These are phyloP conservation scores for Nycticryphes semicollaris DNA, from an alignment of 2,113 vertebrate genomes.

Conservation along the genomic window DNA sequence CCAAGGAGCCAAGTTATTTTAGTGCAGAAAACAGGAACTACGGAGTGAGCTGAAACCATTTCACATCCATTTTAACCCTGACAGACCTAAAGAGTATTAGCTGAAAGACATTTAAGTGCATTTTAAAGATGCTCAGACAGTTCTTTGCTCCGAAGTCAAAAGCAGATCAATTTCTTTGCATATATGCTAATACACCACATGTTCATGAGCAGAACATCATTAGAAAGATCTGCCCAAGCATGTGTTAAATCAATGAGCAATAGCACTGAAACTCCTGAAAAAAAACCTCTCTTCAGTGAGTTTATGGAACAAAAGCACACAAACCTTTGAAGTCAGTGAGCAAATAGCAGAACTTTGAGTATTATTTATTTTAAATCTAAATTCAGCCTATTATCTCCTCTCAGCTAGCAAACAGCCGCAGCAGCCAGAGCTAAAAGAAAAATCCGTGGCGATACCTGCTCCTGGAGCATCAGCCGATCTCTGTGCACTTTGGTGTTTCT, in stretches of 20 bases:
- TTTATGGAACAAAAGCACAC: not conserved
- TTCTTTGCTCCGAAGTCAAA: not conserved
- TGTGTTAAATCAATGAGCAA: not conserved
- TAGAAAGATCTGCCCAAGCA: not conserved
- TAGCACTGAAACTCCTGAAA: not conserved
- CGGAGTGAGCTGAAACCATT: not conserved
- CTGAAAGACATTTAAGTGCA: not conserved
- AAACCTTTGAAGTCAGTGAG: not conserved
- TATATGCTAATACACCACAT: not conserved
- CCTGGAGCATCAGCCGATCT: not conserved
- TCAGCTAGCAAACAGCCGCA: not conserved
- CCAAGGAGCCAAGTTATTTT: slow-evolving; percentile 19
- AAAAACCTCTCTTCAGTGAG: not conserved
- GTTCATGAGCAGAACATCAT: not conserved
- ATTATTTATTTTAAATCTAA: not conserved
- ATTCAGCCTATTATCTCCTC: not conserved
- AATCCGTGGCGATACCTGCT: not conserved
- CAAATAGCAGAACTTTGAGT: not conserved
- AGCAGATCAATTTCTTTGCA: not conserved
- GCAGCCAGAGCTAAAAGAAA: not conserved
- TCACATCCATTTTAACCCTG: not conserved
- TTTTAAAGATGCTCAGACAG: not conserved
- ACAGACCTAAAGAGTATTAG: not conserved
- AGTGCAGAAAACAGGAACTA: slow-evolving; percentile 18
- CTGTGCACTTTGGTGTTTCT: accelerated